Base-by-base conservation (phyloP, 2,113 vertebrate species). In the Procavia capensis region DNA sequence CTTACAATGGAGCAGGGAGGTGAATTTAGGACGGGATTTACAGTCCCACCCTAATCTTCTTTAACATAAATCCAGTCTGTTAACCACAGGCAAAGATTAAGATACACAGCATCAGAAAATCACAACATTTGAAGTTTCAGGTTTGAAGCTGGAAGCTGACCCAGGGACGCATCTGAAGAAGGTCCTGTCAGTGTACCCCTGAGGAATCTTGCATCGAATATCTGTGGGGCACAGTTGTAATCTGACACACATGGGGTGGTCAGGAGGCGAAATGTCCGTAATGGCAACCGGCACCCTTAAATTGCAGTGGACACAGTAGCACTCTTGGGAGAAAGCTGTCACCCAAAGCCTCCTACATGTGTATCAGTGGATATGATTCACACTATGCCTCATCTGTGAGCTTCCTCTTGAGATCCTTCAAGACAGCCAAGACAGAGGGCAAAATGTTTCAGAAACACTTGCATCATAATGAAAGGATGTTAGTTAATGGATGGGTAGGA, bases 291-390 rank as follows among this genome's bases (percentile, higher is more conserved):
- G 13, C 36, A 36, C 31, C 20, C 20, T 91, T 63, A 83, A 92
- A 75, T 13, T 90, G 70, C 16, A 59, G 7, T 70, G n/a, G 66
- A n/a, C 16, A 70, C 66, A 70, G 19, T n/a, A 43, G 45, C 6
- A 80, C 61, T 41, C 81, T 85, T 81, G 5, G 39, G 43, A 14
- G 29, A 50, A 59, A 75, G 75, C 96, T 97, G 96, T 94, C 70
- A 94, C 63, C 72, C 34, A 84, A 59, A 85, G 34, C 61, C 47
- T 95, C 45, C 39, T 97, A 95, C 94, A 92, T 96, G 88, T 86
- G 97, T 96, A 95, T 91, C 96, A 89, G 43, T 96, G 47, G 2
- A 22, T 74, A 19, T 70, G 76, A 93, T 79, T 90, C 76, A 72
- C 82, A 76, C 61, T 85, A 50, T 89, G 8, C 54, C 93, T 95